Percentiles rank a stretch among this genome's conserved stretches.
phyloP scores from a whole-genome alignment of 1,140 invertebrate genomes.

The Drosophila setifemur region DNA sequence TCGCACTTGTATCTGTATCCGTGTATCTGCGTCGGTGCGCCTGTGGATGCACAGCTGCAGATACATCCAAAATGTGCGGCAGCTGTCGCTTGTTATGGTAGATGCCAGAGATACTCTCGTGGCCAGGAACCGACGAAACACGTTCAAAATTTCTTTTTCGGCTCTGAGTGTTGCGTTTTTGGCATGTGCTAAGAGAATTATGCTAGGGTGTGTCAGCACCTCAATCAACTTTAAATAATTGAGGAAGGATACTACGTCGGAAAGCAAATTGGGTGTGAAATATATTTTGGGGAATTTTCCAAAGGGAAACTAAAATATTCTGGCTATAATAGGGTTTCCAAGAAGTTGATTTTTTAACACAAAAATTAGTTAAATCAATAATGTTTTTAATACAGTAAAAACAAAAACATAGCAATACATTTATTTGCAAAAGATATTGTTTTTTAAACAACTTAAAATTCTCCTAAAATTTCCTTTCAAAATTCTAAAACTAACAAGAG shows the following conservation, averaged over 20 bases:
- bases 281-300: background rate
- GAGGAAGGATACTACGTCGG: background rate
- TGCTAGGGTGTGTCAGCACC: conserved; percentile 33
- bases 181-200: conserved; percentile 34
- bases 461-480: too few relatives aligned
- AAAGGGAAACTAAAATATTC: background rate
- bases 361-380: too few relatives aligned
- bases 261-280: conserved; percentile 2
- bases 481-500: too few relatives aligned
- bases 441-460: too few relatives aligned
- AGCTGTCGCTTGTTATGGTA: conserved; percentile 51
- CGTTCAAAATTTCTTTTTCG: conserved; percentile 51
- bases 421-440: too few relatives aligned
- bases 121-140: conserved; percentile 22
- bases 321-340: too few relatives aligned
- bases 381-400: too few relatives aligned
- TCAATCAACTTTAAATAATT: background rate
- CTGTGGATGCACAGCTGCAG: conserved; percentile 58
- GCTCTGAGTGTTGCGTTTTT: conserved; percentile 12
- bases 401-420: too few relatives aligned
- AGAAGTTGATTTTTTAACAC: too few relatives aligned
- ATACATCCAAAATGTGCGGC: conserved; percentile 65
- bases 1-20: background rate
- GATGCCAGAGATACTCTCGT: conserved; percentile 20
- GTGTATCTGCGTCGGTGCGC: background rate